Conservation (phyloP, 2,888 invertebrate genomes). For the Cephus pygmeus region DNA sequence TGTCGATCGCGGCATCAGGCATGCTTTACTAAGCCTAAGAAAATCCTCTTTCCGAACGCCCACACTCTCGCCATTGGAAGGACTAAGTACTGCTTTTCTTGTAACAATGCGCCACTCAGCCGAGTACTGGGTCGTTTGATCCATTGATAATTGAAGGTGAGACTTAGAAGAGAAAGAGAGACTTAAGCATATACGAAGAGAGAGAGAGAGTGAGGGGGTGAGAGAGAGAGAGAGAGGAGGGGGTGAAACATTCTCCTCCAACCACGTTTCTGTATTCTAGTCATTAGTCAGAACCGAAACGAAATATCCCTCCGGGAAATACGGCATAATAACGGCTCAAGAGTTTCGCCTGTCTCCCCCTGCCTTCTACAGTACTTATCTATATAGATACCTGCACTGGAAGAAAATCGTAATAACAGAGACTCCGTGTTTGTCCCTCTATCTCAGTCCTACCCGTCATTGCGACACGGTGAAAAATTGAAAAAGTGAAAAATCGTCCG, state of each 20-base stretch:
- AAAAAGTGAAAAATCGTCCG: not conserved
- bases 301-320: conserved; percentile 50
- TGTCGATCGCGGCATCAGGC: too few relatives aligned
- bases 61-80: not conserved
- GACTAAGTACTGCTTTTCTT: not conserved
- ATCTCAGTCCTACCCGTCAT: not conserved
- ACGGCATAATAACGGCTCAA: conserved; percentile 40
- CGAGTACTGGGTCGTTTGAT: conserved; percentile 38
- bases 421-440: not conserved
- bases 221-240: conserved; percentile 4
- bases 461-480: not conserved
- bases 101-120: conserved; percentile 13
- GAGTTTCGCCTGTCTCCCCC: not conserved
- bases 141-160: conserved; percentile 37
- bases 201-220: conserved; percentile 8
- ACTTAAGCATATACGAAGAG: conserved; percentile 5
- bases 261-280: conserved; percentile 6
- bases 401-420: not conserved
- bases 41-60: not conserved
- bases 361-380: not conserved
- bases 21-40: not conserved
- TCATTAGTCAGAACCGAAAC: conserved; percentile 33
- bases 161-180: conserved; percentile 19
- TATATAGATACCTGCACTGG: not conserved
- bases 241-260: conserved; percentile 16